Conservation (phyloP, 1,140 invertebrate genomes). For the Drosophila ananassae region DNA sequence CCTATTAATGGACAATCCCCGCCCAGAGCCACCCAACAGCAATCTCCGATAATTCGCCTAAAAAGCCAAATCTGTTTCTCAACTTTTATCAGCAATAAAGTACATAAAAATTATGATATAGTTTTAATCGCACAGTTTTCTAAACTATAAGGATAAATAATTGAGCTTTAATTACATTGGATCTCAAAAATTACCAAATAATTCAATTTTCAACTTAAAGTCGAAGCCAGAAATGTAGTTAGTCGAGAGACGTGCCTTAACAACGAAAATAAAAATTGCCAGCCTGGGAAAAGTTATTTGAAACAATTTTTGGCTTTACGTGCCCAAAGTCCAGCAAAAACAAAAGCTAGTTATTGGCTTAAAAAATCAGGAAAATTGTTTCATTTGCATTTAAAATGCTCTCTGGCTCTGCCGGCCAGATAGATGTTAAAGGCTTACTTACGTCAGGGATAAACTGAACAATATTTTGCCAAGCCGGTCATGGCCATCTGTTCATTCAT, state of each 20-base stretch:
- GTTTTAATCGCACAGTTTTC: background rate
- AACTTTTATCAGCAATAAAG: constrained; percentile 21
- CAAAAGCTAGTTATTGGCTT: constrained; percentile 15
- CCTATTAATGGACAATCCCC: constrained; percentile 23
- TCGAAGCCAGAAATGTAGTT: background rate
- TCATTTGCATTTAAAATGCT: constrained; percentile 1
- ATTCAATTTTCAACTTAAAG: background rate
- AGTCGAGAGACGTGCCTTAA: constrained; percentile 7
- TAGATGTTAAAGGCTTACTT: constrained; percentile 17
- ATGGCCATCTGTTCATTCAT: constrained; percentile 56
- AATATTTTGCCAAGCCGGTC: constrained; percentile 41
- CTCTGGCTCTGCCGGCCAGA: background rate
- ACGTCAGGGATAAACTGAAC: background rate
- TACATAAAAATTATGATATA: background rate
- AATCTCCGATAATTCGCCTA: constrained; percentile 33
- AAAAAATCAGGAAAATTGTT: background rate
- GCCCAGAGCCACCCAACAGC: background rate
- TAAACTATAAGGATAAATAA: background rate
- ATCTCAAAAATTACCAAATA: background rate
- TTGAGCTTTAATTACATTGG: background rate
- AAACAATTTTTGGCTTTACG: constrained; percentile 18
- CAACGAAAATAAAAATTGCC: constrained; percentile 15
- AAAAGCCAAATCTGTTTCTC: constrained; percentile 32
- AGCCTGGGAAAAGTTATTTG: constrained; percentile 10
- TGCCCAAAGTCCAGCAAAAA: constrained; percentile 14